These are phyloP conservation scores for Apus apus DNA, from an alignment of 2,113 vertebrate genomes.

Conservation along the genomic window DNA sequence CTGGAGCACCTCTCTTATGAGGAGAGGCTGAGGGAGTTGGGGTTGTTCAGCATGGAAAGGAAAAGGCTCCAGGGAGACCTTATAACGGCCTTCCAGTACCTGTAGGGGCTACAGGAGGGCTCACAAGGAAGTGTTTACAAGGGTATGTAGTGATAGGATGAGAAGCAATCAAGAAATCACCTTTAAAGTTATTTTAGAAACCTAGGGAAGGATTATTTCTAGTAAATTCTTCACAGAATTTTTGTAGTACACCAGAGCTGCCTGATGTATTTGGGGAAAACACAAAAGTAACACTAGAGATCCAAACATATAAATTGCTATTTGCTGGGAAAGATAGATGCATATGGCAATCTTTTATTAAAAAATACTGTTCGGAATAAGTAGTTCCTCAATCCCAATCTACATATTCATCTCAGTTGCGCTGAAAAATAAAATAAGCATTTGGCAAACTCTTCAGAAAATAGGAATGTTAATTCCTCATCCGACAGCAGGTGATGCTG, in stretches of 20 bases:
- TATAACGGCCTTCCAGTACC: no score
- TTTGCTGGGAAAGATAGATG: background rate
- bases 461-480: background rate
- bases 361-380: background rate
- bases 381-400: background rate
- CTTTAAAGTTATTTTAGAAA: background rate
- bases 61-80: no score
- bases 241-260: background rate
- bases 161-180: background rate
- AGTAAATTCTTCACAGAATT: background rate
- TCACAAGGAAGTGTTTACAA: no score
- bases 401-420: background rate
- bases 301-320: background rate
- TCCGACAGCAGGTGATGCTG: slow-evolving; percentile 47
- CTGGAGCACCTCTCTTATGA: no score
- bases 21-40: no score
- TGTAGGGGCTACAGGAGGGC: no score
- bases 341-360: background rate
- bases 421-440: background rate
- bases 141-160: no score
- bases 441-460: background rate
- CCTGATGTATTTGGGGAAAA: background rate
- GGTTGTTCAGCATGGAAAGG: no score
- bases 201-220: background rate
- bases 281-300: background rate